Conservation (phyloP, 2,797 vertebrate genomes). For the Naso thynnoides region DNA sequence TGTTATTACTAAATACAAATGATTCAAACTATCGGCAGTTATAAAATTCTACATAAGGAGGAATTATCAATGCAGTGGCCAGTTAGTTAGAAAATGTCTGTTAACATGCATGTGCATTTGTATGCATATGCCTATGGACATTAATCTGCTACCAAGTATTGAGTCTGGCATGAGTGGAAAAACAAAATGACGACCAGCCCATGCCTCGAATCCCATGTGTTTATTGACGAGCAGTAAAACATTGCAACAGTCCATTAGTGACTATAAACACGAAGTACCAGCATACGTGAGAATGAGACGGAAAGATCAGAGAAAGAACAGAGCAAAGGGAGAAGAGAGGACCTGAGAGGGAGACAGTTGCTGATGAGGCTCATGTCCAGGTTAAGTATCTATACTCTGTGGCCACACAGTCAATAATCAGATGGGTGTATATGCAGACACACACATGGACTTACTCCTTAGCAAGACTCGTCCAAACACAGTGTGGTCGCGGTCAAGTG, state of each 20-base stretch:
- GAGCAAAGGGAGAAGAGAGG: constrained; percentile 31
- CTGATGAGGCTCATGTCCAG: background rate
- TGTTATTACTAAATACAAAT: background rate
- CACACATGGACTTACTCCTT: constrained; percentile 89
- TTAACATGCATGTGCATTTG: constrained; percentile 4
- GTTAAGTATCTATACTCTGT: background rate
- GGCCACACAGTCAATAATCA: constrained; percentile 7
- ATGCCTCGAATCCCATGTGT: constrained; percentile 60
- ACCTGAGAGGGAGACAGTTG: background rate
- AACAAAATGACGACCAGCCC: constrained; percentile 56
- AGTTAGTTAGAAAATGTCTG: background rate
- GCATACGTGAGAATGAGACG: constrained; percentile 30
- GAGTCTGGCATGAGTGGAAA: constrained; percentile 53
- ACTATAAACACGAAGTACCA: constrained; percentile 66
- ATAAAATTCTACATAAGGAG: constrained; percentile 1
- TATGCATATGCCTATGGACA: constrained; percentile 11
- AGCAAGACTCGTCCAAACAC: constrained; percentile 96
- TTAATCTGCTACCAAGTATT: constrained; percentile 31
- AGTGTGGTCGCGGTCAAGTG: constrained; percentile 95
- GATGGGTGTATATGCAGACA: background rate
- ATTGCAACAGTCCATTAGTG: constrained; percentile 72
- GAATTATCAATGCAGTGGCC: background rate
- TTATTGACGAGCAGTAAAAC: constrained; percentile 70
- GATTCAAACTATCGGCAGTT: constrained; percentile 9
- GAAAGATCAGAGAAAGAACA: constrained; percentile 40